Conservation (phyloP, 2,888 invertebrate species). For the Synergus itoensis region DNA sequence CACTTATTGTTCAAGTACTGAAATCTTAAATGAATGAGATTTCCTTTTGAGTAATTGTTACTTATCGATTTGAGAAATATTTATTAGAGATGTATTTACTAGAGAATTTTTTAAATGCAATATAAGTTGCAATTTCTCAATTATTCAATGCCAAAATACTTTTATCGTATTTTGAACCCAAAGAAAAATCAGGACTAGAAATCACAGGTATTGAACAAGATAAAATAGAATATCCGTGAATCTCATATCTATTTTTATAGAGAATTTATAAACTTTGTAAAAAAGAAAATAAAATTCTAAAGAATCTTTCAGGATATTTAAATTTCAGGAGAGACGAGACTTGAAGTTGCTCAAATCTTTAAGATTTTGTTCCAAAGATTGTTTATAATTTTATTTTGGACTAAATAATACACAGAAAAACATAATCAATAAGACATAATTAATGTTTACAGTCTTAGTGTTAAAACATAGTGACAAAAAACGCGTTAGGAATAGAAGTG, state of each 20-base stretch:
- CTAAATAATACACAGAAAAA: not conserved
- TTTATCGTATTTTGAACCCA: not conserved
- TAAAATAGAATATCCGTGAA: constrained; percentile 1
- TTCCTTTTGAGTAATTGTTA: not conserved
- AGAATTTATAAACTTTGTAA: not conserved
- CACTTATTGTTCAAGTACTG: not conserved
- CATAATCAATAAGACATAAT: not conserved
- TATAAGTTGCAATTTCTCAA: not conserved
- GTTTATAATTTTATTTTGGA: not conserved
- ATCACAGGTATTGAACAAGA: not conserved
- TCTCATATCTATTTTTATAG: not conserved
- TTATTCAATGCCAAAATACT: not conserved
- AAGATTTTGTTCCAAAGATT: not conserved
- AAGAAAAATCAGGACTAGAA: not conserved
- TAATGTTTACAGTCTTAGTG: not conserved
- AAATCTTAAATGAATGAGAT: not conserved
- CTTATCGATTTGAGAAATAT: not conserved
- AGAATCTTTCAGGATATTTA: not conserved
- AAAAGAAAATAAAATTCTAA: not conserved
- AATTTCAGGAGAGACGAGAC: not conserved
- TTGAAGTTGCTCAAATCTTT: too few species aligned
- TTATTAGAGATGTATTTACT: too few species aligned
- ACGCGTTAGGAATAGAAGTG: not conserved
- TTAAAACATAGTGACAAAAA: not conserved
- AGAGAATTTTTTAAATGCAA: not conserved